Percentiles rank a stretch among this genome's conserved stretches.
These are phyloP conservation scores for Steinernema khuongi DNA, from an alignment of 1,140 invertebrate species.

Conservation along the genomic window DNA sequence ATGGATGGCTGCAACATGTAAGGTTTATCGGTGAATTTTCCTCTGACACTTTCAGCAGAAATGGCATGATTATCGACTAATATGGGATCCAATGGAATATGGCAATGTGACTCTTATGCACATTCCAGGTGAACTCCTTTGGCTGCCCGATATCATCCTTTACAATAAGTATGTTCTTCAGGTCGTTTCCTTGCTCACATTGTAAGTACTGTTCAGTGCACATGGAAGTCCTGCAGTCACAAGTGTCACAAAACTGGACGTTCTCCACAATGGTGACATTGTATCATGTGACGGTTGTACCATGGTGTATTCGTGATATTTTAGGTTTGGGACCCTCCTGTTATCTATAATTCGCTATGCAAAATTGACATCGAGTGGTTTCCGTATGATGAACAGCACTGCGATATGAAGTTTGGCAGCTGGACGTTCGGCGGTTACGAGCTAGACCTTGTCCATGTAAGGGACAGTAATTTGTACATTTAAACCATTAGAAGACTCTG, in stretches of 20 bases:
- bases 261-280: background rate
- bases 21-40: constrained; percentile 60
- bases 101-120: constrained; percentile 72
- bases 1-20: constrained; percentile 88
- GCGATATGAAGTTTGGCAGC: constrained; percentile 52
- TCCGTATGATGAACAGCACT: constrained; percentile 50
- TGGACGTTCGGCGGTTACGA: constrained; percentile 94
- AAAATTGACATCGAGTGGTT: constrained; percentile 55
- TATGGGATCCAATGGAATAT: constrained; percentile 63
- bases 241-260: background rate
- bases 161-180: constrained; percentile 79
- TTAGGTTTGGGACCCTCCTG: constrained; percentile 51
- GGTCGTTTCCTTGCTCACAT: background rate
- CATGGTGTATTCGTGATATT: background rate
- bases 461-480: constrained; percentile 5
- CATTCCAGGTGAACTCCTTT: constrained; percentile 65
- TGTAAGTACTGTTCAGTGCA: constrained; percentile 42
- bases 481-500: too few relatives aligned
- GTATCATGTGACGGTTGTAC: background rate
- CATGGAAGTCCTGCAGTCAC: constrained; percentile 49
- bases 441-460: constrained; percentile 65
- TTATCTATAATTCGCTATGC: constrained; percentile 53
- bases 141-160: constrained; percentile 86
- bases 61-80: constrained; percentile 88
- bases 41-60: constrained; percentile 64